These are phyloP conservation scores for Siniperca obscura DNA, from an alignment of 2,797 vertebrate genomes.

Conservation along the genomic window DNA sequence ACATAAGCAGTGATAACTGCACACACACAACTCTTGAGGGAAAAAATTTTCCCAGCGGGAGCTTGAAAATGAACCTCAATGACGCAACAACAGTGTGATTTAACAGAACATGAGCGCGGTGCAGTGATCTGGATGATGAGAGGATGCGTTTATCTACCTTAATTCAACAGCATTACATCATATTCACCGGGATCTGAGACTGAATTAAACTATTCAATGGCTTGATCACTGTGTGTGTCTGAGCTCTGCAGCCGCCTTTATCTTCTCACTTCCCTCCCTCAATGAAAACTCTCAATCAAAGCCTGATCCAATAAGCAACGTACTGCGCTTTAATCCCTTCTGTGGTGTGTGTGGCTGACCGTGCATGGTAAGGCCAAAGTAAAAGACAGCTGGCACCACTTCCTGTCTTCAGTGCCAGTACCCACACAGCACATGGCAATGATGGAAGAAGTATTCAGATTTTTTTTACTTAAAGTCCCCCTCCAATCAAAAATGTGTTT, in stretches of 20 bases:
- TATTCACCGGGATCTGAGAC: constrained; percentile 19
- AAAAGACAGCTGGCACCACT: constrained; percentile 20
- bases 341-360: constrained; percentile 24
- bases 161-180: constrained; percentile 43
- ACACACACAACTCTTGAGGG: constrained; percentile 28
- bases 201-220: constrained; percentile 14
- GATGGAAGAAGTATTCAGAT: neutral
- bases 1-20: constrained; percentile 63
- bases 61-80: constrained; percentile 30
- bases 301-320: constrained; percentile 53
- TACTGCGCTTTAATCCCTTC: constrained; percentile 50
- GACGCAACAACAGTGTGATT: constrained; percentile 55
- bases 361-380: constrained; percentile 18
- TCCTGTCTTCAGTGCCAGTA: constrained; percentile 30
- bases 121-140: constrained; percentile 35
- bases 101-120: constrained; percentile 20
- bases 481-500: neutral
- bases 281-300: constrained; percentile 54
- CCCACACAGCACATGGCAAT: constrained; percentile 28
- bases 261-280: constrained; percentile 31
- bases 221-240: constrained; percentile 1
- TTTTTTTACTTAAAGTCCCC: neutral
- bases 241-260: constrained; percentile 6
- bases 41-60: neutral
- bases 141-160: neutral